Evolutionary conservation across 2,797 vertebrate species (phyloP).

Genomic region (Sebastes steindachneri): DNA sequence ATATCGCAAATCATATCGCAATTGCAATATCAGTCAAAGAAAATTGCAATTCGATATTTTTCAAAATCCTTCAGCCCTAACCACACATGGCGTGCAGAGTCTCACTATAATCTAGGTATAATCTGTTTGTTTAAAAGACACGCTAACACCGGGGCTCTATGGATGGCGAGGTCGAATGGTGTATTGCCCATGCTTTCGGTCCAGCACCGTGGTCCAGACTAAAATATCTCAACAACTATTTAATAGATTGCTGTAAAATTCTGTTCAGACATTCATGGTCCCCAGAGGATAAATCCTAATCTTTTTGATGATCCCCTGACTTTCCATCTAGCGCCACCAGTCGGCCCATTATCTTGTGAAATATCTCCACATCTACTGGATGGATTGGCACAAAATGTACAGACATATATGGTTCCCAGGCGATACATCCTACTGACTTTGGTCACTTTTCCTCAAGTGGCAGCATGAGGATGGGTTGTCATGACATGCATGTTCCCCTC

Average conservation of each 20-base stretch:
- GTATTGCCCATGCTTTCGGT: not conserved
- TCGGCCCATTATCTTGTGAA: not conserved
- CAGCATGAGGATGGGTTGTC: not conserved
- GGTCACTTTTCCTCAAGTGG: not conserved
- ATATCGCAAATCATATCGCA: no score
- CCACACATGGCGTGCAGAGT: not conserved
- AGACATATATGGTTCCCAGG: not conserved
- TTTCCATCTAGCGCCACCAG: not conserved
- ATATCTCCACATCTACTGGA: not conserved
- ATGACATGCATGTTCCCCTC: not conserved
- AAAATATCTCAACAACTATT: not conserved
- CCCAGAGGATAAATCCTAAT: not conserved
- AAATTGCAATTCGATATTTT: no score
- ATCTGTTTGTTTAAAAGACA: not conserved
- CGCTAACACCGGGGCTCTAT: not conserved
- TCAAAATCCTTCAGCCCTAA: no score
- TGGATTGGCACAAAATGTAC: not conserved
- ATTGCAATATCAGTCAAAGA: no score
- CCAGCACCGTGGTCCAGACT: not conserved
- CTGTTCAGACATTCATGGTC: no score
- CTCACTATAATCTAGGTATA: not conserved
- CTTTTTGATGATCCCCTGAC: not conserved
- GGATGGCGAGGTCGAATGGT: accelerated
- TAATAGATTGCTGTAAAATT: not conserved
- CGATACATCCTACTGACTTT: not conserved